Evolutionary conservation across 2,797 vertebrate species (phyloP).

Genomic region (Petrocephalus sullivani): DNA sequence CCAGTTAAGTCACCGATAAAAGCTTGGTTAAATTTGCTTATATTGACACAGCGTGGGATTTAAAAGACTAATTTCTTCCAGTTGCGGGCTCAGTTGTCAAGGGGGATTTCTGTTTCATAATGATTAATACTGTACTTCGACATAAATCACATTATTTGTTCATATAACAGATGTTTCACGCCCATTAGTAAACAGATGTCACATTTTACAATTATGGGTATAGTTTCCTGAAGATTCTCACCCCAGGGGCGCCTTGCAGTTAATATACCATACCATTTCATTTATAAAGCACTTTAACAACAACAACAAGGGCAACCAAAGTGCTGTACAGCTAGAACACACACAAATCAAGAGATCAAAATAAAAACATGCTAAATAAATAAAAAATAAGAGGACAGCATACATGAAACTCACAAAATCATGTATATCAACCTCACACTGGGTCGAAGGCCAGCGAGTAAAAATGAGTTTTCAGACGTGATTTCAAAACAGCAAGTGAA

Average conservation of each 20-base stretch:
- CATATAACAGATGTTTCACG: background rate
- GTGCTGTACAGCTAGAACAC: no score
- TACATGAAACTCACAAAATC: no score
- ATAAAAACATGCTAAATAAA: no score
- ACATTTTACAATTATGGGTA: background rate
- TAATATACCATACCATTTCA: background rate
- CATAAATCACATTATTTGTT: background rate
- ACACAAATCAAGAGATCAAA: no score
- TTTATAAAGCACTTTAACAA: no score
- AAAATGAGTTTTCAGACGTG: no score
- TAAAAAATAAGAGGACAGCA: no score
- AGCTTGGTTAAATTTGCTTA: background rate
- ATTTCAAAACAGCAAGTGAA: no score
- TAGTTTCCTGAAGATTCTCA: background rate
- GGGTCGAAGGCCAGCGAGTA: no score
- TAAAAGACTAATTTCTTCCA: background rate
- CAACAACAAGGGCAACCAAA: no score
- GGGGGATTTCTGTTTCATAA: background rate
- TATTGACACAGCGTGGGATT: background rate
- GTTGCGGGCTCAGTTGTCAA: background rate
- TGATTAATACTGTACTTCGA: background rate
- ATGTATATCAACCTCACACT: no score
- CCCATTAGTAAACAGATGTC: background rate
- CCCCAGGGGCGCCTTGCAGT: background rate
- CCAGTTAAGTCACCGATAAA: background rate